Evolutionary conservation across 2,888 invertebrate genomes (phyloP).

Genomic region (Octonoba sinensis): DNA sequence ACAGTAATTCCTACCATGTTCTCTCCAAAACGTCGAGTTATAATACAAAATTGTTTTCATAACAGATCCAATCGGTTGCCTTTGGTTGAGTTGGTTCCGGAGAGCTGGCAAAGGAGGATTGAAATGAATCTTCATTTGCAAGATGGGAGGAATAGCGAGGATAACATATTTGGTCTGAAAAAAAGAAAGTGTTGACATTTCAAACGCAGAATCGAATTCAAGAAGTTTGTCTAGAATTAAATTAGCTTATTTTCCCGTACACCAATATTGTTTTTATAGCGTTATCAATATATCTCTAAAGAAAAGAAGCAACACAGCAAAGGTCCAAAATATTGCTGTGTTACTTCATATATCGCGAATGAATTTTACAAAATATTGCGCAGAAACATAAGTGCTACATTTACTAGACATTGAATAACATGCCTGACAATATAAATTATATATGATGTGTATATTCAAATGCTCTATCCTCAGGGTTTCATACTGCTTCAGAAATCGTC

Average conservation of each 20-base stretch:
- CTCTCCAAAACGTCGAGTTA: conserved; percentile 71
- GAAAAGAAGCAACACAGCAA: not conserved
- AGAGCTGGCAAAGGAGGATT: conserved; percentile 70
- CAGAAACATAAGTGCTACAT: too few species aligned
- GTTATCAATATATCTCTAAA: not conserved
- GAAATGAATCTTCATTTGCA: conserved; percentile 71
- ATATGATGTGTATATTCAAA: too few species aligned
- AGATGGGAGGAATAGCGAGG: conserved; percentile 70
- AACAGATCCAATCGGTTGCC: conserved; percentile 71
- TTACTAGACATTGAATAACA: too few species aligned
- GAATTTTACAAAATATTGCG: not conserved
- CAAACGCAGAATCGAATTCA: too few species aligned
- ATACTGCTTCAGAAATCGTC: too few species aligned
- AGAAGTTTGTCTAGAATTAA: too few species aligned
- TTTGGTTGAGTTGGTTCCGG: conserved; percentile 70
- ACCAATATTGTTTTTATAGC: too few species aligned
- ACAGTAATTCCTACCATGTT: conserved; percentile 68
- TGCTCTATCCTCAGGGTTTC: too few species aligned
- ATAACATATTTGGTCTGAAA: conserved; percentile 69
- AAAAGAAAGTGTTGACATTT: not conserved
- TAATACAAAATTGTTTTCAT: conserved; percentile 73
- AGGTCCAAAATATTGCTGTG: not conserved
- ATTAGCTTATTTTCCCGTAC: too few species aligned
- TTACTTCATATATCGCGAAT: not conserved
- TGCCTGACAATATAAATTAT: too few species aligned